Percentiles rank a stretch among this genome's conserved stretches.
Conservation (phyloP, 92 coral and sea anemone genomes). For the Metridium senile region DNA sequence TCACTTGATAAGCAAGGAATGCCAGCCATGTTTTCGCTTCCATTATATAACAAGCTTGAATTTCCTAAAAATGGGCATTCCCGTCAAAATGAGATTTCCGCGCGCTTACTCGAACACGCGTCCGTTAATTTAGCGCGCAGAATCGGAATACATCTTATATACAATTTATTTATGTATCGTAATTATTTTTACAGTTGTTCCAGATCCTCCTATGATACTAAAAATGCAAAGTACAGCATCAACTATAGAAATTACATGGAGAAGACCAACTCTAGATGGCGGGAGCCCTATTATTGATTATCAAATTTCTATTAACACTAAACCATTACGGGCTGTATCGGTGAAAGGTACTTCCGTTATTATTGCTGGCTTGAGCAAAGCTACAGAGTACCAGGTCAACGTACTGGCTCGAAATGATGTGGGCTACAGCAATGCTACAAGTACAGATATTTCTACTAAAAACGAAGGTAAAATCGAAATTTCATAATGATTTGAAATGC, state of each 20-base stretch:
- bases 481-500: no score
- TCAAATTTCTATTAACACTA: slow-evolving; percentile 13
- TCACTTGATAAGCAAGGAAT: no score
- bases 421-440: slow-evolving; percentile 40
- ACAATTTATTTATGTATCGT: neutral
- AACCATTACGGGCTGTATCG: slow-evolving; percentile 14
- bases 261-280: slow-evolving; percentile 20
- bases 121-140: no score
- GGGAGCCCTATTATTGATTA: slow-evolving; percentile 17
- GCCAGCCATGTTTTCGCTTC: no score
- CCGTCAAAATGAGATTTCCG: no score
- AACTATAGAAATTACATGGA: slow-evolving; percentile 12
- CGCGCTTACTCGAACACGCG: no score
- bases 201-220: slow-evolving; percentile 11
- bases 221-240: neutral
- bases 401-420: slow-evolving; percentile 48
- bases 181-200: slow-evolving; percentile 7
- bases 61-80: no score
- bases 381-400: slow-evolving; percentile 37
- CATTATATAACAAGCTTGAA: no score
- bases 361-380: slow-evolving; percentile 27
- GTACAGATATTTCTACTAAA: neutral
- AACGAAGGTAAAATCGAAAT: slow-evolving; percentile 24
- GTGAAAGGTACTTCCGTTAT: slow-evolving; percentile 9
- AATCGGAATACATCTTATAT: no score